Base-by-base conservation (phyloP, 92 coral and sea anemone genomes). In the Virgularia gustaviana region DNA sequence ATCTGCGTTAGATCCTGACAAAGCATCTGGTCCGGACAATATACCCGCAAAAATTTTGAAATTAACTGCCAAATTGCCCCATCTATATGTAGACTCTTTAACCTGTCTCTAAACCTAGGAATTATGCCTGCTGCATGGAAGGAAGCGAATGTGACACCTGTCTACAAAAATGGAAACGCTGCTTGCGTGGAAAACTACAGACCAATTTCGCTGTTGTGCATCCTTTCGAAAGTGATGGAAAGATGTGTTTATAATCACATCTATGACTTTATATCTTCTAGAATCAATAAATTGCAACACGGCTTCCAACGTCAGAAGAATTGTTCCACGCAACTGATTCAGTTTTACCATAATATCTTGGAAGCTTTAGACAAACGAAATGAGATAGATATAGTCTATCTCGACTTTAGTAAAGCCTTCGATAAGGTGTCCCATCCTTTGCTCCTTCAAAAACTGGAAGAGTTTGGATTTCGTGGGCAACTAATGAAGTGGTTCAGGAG, bases 21-120 rank as follows among this genome's bases (percentile, higher is more conserved):
- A 59, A 59, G 65, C 65, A 59, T 30, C 39, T 59, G 43, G 65
- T 12, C 65, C 65, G 9, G 65, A 59, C 65, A 33, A 59, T 34
- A 59, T 59, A 4, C 42, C 65, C 11, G 41, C 42, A 30, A 31
- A 29, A 60, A 31, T 60, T 31, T 29, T 59, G n/a, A 59, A 30
- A 33, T 2, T 59, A 33, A 59, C 42, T 59, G 65, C 65, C n/a
- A 59, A 59, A 59, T 59, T 30, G 1, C 65, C 2, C 65, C 65
- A 13, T 11, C 42, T 30, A 13, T 59, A 59, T 30, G 39, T 30
- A 2, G 42, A 1, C 65, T 59, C 36, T 59, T 59, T 59, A 59
- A 59, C 43, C 41, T 59, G 38, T 59, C 42, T 15, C 16, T 59
- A 59, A 31, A 33, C 16, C 1, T 59, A 30, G 65, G 65, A 2